Evolutionary conservation across 2,797 vertebrate genomes (phyloP), one percentile per base, ranked within the genome.

Genomic region (Bovichtus variegatus): DNA sequence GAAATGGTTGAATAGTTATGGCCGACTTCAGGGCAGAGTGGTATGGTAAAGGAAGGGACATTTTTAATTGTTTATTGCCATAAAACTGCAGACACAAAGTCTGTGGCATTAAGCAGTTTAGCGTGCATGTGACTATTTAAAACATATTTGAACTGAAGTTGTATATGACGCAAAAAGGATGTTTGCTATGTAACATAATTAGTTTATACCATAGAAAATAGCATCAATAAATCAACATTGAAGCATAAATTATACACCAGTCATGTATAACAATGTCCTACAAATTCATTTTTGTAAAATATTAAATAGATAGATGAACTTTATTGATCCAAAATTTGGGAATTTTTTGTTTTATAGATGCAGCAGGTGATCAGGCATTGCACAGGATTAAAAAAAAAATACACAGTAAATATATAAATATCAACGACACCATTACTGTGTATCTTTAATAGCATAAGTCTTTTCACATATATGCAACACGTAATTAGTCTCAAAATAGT

Each of bases 21-120:
- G 38, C 18, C 36, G 81, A 82, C 76, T 86, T 87, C 60, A 68
- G 71, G 58, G 75, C 63, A 77, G 9, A 53, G 18, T 31, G 27
- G 13, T 38, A 43, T 50, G 27, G 55, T 23, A 36, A 59, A 68
- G 19, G 29, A 62, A 47, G 12, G 54, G 51, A 10, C 41, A 36
- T 67, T 64, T 50, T 69, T 27, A 58, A 78, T 79, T 36, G 58
- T 76, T 61, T 44, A 51, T 70, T 71, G 44, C 29, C 15, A 27
- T 40, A 27, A 59, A 71, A 53, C 16, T 15, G 5, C 54, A 36
- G 29, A 73, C 41, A 43, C 29, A 31, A 46, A 44, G 71, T 77
- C 34, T 61, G 46, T 59, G 55, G 31, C 11, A 53, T 67, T 57
- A 11, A 34, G 57, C 29, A 31, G 34, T 21, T 36, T 46, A 55